Base-by-base conservation (phyloP, 2,797 vertebrate genomes). In the Thaleichthys pacificus region DNA sequence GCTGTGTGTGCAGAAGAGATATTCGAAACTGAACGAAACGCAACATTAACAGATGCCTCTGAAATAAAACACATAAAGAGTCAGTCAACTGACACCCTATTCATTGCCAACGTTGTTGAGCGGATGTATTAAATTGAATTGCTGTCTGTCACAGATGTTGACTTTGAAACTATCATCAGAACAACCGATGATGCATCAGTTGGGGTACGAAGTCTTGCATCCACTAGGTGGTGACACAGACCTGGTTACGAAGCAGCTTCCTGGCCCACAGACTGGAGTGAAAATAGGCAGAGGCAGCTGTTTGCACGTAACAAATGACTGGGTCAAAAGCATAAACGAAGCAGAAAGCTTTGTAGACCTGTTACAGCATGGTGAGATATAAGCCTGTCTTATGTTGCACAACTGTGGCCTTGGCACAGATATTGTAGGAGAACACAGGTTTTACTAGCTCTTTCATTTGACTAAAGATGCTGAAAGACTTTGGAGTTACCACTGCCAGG, bases 181-280 rank as follows among this genome's bases (percentile, higher is more conserved):
- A 22, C 4, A 42, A 5, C 5, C 9, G 21, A 15, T 4, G 60
- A 14, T 61, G 24, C 22, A 9, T 19, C 7, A 21, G 17, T 32
- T 11, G 56, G 21, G 47, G 15, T 19, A 7, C 0, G 12, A 49
- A 9, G 8, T n/a, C 42, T 38, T 38, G 5, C 5, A 19, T 42
- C 56, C 71, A 61, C 71, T 66, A 72, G 71, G 51, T 72, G 71
- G 63, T 35, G 65, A 24, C 24, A 66, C 54, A 72, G 56, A 47
- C 54, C 65, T 58, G 22, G 42, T 47, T n/a, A 58, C 66, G 63
- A 49, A 24, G 63, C 7, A n/a, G 22, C 17, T 32, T 35, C 54
- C 35, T 61, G 32, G 22, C 54, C 5, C 17, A n/a, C 51, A 47
- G 51, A 15, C n/a, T 5, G 14, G 28, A 57, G 3, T 3, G 56